phyloP scores from a whole-genome alignment of 2,797 vertebrate species.

The Hydrolagus colliei region DNA sequence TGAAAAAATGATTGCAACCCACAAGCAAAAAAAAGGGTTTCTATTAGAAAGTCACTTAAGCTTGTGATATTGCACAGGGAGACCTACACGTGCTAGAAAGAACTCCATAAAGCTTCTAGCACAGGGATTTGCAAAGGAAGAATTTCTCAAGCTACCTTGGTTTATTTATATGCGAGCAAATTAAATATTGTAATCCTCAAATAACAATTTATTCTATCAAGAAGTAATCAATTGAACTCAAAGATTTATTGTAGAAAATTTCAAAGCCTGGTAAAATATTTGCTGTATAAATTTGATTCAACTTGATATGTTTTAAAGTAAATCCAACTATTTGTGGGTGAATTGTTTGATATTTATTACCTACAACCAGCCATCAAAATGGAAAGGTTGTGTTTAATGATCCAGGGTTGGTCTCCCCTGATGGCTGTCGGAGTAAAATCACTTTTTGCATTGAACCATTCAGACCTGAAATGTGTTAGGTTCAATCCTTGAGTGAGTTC shows the following conservation, averaged over 20 bases:
- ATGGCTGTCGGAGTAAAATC: too few species aligned
- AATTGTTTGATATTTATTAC: neutral
- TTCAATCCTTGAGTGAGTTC: too few species aligned
- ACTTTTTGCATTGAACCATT: too few species aligned
- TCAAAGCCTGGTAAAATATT: neutral
- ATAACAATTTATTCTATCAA: neutral
- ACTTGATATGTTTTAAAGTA: neutral
- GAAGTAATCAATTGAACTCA: neutral
- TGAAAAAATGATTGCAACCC: neutral
- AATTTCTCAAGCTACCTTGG: neutral
- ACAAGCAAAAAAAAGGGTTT: neutral
- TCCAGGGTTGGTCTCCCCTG: too few species aligned
- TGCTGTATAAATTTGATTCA: neutral
- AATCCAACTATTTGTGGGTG: neutral
- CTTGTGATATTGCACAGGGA: neutral
- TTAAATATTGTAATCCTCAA: neutral
- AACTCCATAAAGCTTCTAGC: neutral
- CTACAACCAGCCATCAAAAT: neutral
- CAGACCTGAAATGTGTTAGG: too few species aligned
- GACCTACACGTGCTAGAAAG: neutral
- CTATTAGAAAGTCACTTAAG: neutral
- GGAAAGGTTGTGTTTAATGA: neutral
- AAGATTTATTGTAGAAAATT: neutral
- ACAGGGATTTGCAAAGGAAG: neutral
- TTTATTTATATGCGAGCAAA: neutral